Evolutionary conservation across 1,140 invertebrate genomes (phyloP).

Genomic region (Aphelenchoides fujianensis): DNA sequence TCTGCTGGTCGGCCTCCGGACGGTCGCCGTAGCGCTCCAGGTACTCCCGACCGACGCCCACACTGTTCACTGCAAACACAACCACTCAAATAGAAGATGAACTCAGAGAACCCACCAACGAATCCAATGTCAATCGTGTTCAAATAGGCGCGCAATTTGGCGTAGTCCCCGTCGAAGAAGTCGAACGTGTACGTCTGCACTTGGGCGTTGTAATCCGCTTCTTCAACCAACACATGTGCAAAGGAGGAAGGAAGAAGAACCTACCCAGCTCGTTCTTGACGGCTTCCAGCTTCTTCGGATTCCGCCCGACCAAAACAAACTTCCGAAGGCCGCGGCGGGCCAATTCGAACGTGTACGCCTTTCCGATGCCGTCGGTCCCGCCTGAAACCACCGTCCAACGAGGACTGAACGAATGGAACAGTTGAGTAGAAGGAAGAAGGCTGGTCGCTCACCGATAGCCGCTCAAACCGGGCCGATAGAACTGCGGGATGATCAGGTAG

Average conservation of each 20-base stretch:
- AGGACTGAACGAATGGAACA: no score
- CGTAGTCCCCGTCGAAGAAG: conserved; percentile 48
- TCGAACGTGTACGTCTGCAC: conserved; percentile 55
- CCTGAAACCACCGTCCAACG: conserved; percentile 45
- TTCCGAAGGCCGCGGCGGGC: conserved; percentile 45
- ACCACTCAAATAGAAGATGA: no score
- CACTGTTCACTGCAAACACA: conserved; percentile 57
- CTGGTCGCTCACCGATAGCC: no score
- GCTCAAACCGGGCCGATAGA: conserved; percentile 36
- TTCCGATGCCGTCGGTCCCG: conserved; percentile 50
- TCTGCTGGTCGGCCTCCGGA: conserved; percentile 49
- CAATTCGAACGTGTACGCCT: conserved; percentile 51
- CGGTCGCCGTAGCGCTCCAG: conserved; percentile 55
- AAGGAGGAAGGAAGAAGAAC: no score
- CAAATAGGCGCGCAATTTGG: conserved; percentile 39
- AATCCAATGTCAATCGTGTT: conserved; percentile 53
- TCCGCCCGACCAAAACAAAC: conserved; percentile 48
- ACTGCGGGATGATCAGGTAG: conserved; percentile 36
- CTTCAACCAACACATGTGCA: no score
- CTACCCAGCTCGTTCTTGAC: conserved; percentile 50
- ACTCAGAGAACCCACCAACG: conserved; percentile 51
- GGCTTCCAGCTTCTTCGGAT: conserved; percentile 34
- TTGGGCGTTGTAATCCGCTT: conserved; percentile 34
- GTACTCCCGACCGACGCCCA: conserved; percentile 57
- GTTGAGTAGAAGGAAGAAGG: no score